Evolutionary conservation across 2,797 vertebrate genomes (phyloP), one percentile per base, ranked within the genome.

Genomic region (Anabas testudineus): DNA sequence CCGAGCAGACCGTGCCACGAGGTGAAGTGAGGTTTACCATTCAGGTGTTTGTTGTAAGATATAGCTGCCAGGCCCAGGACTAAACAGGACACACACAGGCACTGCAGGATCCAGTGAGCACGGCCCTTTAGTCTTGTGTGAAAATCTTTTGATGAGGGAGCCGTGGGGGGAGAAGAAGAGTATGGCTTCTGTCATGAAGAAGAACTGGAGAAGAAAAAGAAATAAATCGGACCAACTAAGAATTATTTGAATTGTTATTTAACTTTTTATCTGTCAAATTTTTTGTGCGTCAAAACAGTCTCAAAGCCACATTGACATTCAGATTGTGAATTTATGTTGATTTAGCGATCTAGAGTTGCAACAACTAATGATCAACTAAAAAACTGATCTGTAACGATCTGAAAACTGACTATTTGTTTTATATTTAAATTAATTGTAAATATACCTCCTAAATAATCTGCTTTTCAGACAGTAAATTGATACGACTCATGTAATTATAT

Each of bases 121-220:
- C 96, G 94, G 1, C 90, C 90, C 93, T 64, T 96, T 97, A 16
- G 92, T 92, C 76, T 97, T 97, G 88, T 98, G 95, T 0, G 97
- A 87, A 30, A 95, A 86, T 71, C 81, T 93, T 59, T 80, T 92
- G 52, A 96, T 81, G 34, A 88, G 91, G 2, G 96, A 98, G 34
- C 93, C 95, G 59, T 96, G 92, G 0, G 96, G 96, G 2, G 97
- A 98, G 90, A 98, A 98, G 8, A 97, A 83, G 61, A 99, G 93
- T 53, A 99, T 81, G 21, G 97, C 98, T 82, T 99, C 96, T 0
- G 97, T 98, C 97, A 99, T 97, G 87, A 99, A 91, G 81, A 98
- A 94, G 84, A 99, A 99, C 98, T 99, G 90, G 65, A 47, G 43
- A 15, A 7, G 80, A 47, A 71, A 30, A n/a, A 72, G 9, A 24